Evolutionary conservation across 2,888 invertebrate genomes (phyloP), one percentile per base, ranked within the genome.

Genomic region (Orthosia gothica): DNA sequence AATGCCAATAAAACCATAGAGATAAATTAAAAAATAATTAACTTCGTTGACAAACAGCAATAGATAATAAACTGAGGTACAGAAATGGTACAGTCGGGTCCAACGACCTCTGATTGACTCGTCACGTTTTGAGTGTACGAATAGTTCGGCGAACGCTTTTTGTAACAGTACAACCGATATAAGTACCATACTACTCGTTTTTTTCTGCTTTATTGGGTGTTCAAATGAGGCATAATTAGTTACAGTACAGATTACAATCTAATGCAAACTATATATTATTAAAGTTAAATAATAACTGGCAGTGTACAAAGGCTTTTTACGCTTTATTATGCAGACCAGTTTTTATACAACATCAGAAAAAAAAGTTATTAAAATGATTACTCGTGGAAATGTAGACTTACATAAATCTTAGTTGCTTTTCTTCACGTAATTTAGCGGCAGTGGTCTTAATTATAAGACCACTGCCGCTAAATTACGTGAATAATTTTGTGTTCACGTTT

Each of bases 51-150:
- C 79, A 74, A 78, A 64, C 18, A 52, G 32, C 74, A 73, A 80
- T 75, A 50, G 49, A 18, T 13, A 20, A 18, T 52, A 59, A 73
- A 73, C 61, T 50, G 58, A 67, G 68, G 49, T 81, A 57, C 63
- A 74, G 47, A 62, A 23, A 74, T 84, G 79, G 79, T 86, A 84
- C 82, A 71, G 65, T 79, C 82, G 75, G 78, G 91, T 86, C 75
- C 91, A 82, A 87, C 84, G 91, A 92, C 89, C 91, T 85, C 81
- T 74, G 78, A 89, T 89, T 88, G 89, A 86, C 79, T 89, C 84
- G 90, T 92, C 93, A 92, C 91, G 92, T 91, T 89, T 84, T 88
- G 78, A 90, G 87, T 84, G 88, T 91, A 91, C 90, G 86, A 91
- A 92, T 87, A 88, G 89, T 82, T 72, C 76, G 76, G 69, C 76